Conservation (phyloP, 2,888 invertebrate species). For the Aleiodes testaceus region DNA sequence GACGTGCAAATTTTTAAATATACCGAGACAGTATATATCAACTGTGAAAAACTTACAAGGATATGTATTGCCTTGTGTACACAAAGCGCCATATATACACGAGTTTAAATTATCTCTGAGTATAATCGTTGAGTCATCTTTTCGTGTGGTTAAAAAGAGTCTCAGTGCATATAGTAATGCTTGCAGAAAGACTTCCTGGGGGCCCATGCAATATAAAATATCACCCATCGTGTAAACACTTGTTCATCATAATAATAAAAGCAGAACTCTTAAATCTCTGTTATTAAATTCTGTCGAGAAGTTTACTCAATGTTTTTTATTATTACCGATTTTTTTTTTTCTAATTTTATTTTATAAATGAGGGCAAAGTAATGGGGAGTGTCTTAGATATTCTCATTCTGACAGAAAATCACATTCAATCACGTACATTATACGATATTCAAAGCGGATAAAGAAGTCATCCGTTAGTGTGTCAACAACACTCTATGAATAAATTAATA, state of each 20-base stretch:
- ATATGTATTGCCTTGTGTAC: constrained; percentile 38
- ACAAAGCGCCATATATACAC: constrained; percentile 20
- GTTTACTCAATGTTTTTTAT: constrained; percentile 10
- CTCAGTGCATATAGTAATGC: constrained; percentile 18
- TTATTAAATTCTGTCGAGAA: constrained; percentile 1
- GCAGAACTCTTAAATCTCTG: background rate
- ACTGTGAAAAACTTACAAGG: constrained; percentile 14
- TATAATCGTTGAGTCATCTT: constrained; percentile 44
- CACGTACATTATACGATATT: constrained; percentile 48
- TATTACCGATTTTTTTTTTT: no score
- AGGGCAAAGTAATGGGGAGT: constrained; percentile 17
- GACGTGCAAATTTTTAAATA: constrained; percentile 36
- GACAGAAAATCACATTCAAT: constrained; percentile 37
- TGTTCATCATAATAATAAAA: constrained; percentile 20
- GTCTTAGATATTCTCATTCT: background rate
- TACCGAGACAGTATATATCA: constrained; percentile 19
- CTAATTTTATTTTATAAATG: background rate
- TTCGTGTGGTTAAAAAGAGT: constrained; percentile 35
- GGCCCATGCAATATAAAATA: constrained; percentile 21
- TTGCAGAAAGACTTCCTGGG: constrained; percentile 38
- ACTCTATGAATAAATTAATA: background rate
- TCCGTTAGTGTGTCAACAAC: constrained; percentile 29
- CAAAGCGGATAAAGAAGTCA: constrained; percentile 43
- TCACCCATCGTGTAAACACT: constrained; percentile 27
- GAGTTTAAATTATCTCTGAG: constrained; percentile 42